Percentiles rank a stretch among this genome's conserved stretches.
Evolutionary conservation across 2,888 invertebrate species (phyloP).

Genomic region (Flexamia atlantica): DNA sequence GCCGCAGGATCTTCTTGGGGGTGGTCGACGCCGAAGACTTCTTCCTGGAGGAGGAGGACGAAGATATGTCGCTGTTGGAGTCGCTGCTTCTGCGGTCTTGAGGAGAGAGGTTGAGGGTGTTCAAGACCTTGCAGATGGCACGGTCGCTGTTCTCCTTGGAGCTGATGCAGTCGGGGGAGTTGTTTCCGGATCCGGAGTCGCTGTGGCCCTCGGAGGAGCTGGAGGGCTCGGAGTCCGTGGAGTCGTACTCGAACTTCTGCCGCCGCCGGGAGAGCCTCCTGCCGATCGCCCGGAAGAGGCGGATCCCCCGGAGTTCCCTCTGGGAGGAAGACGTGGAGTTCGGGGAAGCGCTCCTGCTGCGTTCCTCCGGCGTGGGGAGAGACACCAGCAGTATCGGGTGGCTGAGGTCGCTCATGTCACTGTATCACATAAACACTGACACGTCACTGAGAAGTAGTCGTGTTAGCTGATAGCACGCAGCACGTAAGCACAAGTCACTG

Average conservation of each 20-base stretch:
- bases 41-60: conserved; percentile 32
- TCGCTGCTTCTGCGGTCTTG: conserved; percentile 71
- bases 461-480: not conserved
- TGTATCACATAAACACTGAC: not conserved
- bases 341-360: conserved; percentile 73
- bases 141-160: conserved; percentile 56
- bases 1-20: conserved; percentile 86
- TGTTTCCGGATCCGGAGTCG: conserved; percentile 73
- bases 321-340: conserved; percentile 78
- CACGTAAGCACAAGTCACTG: not conserved
- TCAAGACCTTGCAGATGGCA: conserved; percentile 71
- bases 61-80: conserved; percentile 71
- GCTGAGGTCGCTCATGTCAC: conserved; percentile 52
- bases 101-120: conserved; percentile 53
- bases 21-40: conserved; percentile 74
- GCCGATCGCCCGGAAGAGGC: conserved; percentile 83
- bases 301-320: conserved; percentile 78
- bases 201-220: conserved; percentile 77
- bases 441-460: not conserved
- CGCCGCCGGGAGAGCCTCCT: conserved; percentile 78
- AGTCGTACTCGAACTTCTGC: conserved; percentile 75
- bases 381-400: conserved; percentile 54
- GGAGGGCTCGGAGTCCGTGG: conserved; percentile 74
- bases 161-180: conserved; percentile 56
- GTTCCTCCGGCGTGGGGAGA: conserved; percentile 23